Evolutionary conservation across 2,797 vertebrate species (phyloP).

Genomic region (Argya squamiceps): DNA sequence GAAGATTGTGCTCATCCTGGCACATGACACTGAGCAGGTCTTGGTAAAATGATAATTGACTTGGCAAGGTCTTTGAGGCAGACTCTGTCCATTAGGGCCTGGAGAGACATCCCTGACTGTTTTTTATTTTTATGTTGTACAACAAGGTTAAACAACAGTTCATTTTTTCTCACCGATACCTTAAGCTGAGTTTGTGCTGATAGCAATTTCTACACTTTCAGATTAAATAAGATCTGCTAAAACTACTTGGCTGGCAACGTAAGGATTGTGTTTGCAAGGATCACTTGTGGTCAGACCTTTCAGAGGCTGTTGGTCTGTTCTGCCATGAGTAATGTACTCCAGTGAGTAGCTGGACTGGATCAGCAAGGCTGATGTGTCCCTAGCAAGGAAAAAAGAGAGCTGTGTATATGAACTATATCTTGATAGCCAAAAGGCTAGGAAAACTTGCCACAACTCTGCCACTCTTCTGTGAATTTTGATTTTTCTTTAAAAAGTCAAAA

Average conservation of each 20-base stretch:
- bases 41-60: not conserved
- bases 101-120: not conserved
- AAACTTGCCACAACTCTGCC: not conserved
- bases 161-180: not conserved
- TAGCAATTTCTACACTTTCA: not conserved
- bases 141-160: not conserved
- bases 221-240: not conserved
- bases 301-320: not conserved
- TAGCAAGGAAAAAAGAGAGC: conserved; percentile 8
- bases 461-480: conserved; percentile 13
- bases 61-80: not conserved
- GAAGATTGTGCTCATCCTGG: not conserved
- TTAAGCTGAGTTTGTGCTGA: not conserved
- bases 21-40: not conserved
- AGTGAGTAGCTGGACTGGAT: not conserved
- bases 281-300: not conserved
- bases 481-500: conserved; percentile 27
- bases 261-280: not conserved
- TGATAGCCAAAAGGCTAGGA: conserved; percentile 22
- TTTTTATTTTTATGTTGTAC: not conserved
- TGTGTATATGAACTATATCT: not conserved
- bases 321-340: not conserved
- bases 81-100: not conserved
- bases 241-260: not conserved
- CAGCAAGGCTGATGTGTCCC: not conserved